phyloP scores from a whole-genome alignment of 2,888 invertebrate genomes.

The Leptogaster cylindrica region DNA sequence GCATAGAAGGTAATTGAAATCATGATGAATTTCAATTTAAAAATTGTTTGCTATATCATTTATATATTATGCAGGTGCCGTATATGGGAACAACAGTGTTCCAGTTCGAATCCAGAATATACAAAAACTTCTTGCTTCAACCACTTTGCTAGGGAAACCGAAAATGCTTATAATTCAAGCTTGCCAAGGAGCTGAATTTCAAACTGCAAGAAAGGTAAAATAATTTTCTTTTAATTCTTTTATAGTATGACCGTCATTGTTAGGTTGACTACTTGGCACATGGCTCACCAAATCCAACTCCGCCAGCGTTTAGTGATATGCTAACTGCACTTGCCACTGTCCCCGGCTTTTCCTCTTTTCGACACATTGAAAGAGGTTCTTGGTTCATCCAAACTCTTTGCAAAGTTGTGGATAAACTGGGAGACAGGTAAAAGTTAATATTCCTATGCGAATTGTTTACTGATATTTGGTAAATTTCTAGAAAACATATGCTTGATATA shows the following conservation, averaged over 20 bases:
- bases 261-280: conserved; percentile 28
- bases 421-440: conserved; percentile 51
- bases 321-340: conserved; percentile 58
- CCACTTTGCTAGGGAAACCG: conserved; percentile 62
- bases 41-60: neutral
- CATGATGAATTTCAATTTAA: neutral
- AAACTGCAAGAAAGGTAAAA: conserved; percentile 31
- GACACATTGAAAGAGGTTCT: conserved; percentile 55
- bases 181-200: conserved; percentile 63
- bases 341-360: conserved; percentile 55
- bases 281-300: conserved; percentile 41
- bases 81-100: conserved; percentile 65
- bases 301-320: conserved; percentile 52
- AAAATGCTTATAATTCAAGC: conserved; percentile 68
- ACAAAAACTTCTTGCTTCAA: conserved; percentile 61
- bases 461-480: conserved; percentile 43
- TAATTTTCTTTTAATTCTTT: neutral
- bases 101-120: conserved; percentile 62
- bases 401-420: conserved; percentile 51
- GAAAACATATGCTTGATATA: conserved; percentile 56
- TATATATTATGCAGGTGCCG: conserved; percentile 54
- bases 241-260: neutral
- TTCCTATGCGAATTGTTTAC: neutral
- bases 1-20: conserved; percentile 53
- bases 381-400: conserved; percentile 61